Evolutionary conservation across 2,797 vertebrate species (phyloP).

Genomic region (Oophaga sylvatica): DNA sequence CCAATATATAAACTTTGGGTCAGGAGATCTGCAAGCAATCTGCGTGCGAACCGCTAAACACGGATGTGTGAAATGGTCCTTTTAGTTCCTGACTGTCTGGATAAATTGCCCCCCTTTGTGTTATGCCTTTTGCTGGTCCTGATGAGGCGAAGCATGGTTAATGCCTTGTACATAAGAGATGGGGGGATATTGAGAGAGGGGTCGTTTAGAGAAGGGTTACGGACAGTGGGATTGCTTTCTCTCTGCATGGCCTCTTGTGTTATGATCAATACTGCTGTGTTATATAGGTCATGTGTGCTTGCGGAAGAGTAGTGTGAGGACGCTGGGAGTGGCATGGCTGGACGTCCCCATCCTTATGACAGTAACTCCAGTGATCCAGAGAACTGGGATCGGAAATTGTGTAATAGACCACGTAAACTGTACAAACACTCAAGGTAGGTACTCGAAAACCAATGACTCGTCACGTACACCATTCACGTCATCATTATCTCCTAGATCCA

Average conservation of each 20-base stretch:
- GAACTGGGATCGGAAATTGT: constrained; percentile 87
- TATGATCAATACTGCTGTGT: constrained; percentile 76
- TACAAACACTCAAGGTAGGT: constrained; percentile 89
- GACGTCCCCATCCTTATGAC: constrained; percentile 90
- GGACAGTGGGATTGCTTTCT: constrained; percentile 65
- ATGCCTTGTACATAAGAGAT: not conserved
- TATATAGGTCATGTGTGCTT: constrained; percentile 85
- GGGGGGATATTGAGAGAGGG: not conserved
- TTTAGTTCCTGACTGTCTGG: too few species aligned
- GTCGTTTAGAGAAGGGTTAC: constrained; percentile 20
- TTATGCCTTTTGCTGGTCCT: too few species aligned
- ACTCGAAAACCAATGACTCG: not conserved
- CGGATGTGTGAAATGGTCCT: too few species aligned
- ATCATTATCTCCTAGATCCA: not conserved
- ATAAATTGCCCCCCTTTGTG: too few species aligned
- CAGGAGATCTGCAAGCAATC: too few species aligned
- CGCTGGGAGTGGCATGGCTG: constrained; percentile 89
- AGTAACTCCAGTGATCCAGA: constrained; percentile 94
- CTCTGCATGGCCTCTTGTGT: constrained; percentile 68
- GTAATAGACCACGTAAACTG: constrained; percentile 88
- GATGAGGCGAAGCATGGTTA: too few species aligned
- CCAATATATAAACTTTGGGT: too few species aligned
- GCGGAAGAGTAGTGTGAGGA: constrained; percentile 82
- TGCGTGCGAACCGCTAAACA: too few species aligned
- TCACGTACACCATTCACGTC: not conserved